phyloP scores from a whole-genome alignment of 1,140 invertebrate genomes.

The Scaptomyza montana region DNA sequence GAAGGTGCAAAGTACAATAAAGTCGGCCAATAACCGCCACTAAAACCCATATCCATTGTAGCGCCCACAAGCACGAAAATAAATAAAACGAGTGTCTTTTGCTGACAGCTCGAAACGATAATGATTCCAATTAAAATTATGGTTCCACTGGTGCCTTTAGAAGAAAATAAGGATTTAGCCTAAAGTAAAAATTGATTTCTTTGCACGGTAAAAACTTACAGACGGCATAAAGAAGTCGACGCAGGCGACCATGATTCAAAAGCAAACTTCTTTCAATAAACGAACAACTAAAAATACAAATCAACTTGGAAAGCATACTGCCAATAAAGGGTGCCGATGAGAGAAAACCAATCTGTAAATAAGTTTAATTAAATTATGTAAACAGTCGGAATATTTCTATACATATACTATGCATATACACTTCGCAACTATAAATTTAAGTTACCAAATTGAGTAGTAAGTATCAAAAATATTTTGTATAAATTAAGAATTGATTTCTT shows the following conservation, averaged over 20 bases:
- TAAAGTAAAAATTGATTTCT: not conserved
- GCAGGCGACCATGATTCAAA: constrained; percentile 39
- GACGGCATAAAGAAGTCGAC: constrained; percentile 59
- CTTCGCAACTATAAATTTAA: no score
- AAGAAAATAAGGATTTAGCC: not conserved
- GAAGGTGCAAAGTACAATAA: constrained; percentile 73
- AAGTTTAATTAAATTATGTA: no score
- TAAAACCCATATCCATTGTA: constrained; percentile 65
- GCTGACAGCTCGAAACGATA: constrained; percentile 40
- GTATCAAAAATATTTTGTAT: no score
- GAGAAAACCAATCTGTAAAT: constrained; percentile 44
- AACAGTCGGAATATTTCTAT: no score
- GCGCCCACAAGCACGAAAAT: constrained; percentile 60
- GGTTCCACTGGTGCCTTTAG: constrained; percentile 46
- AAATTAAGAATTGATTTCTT: not conserved
- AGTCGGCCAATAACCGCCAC: constrained; percentile 71
- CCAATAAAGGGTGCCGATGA: constrained; percentile 68
- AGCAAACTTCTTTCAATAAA: constrained; percentile 48
- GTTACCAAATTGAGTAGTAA: no score
- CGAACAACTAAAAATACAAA: constrained; percentile 59
- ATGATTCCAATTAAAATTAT: constrained; percentile 45
- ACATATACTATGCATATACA: no score
- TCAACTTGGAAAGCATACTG: constrained; percentile 52
- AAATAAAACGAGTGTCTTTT: constrained; percentile 52
- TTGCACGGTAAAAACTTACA: constrained; percentile 45